Evolutionary conservation across 2,888 invertebrate genomes (phyloP), one percentile per base, ranked within the genome.

Genomic region (Acanthopleura granulata): DNA sequence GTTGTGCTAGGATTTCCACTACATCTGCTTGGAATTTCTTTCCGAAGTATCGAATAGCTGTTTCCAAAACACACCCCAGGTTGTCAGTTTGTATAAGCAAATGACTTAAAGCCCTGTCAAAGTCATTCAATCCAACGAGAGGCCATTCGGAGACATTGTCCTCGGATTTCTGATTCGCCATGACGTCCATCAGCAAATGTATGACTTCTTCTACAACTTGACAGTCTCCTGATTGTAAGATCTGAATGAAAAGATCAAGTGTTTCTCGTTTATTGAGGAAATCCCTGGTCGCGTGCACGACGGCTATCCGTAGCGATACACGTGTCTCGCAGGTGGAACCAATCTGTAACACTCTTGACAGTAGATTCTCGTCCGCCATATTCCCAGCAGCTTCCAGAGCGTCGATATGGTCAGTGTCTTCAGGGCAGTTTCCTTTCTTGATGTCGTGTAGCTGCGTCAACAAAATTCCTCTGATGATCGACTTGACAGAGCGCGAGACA

Each of bases 321-420:
- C 66, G 6, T 6, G 18, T 27, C 6, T 27, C 14, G 25, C 66
- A 66, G 27, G 25, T 14, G 1, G 66, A 16, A 27, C 25, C 29
- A 27, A 66, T 66, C 66, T 66, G 4, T 6, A 66, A 16, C 3
- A 66, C 15, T 22, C 66, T 22, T 16, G 18, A 18, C 4, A 66
- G 29, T 16, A 66, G 25, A 9, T 25, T 16, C 16, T 27, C 29
- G 29, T 66, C 66, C 25, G 1, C 66, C 66, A 66, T 66, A 25
- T 66, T 66, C 6, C 66, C 66, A 6, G 25, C 25, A 25, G 66
- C 66, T 27, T 66, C 66, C 25, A 66, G 29, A 27, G 66, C 66
- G 25, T 66, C 66, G 22, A 25, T 25, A 27, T 66, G 29, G 18
- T 25, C 16, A 6, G 25, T 25, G 29, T 66, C 66, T 27, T 66